Conservation (phyloP, 92 coral and sea anemone genomes). For the Phenganax subtilis region DNA sequence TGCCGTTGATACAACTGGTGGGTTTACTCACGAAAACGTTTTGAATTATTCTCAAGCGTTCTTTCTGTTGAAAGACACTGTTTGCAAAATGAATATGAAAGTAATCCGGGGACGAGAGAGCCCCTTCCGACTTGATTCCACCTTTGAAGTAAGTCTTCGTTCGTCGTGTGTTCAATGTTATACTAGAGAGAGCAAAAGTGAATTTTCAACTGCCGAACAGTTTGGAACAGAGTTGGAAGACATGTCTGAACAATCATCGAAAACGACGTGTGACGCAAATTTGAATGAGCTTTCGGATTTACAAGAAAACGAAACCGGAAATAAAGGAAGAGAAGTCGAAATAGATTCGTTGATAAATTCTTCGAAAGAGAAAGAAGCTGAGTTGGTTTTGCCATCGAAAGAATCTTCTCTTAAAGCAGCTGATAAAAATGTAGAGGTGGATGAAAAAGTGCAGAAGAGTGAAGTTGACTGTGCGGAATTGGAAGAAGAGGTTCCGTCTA, state of each 20-base stretch:
- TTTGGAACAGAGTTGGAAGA: background rate
- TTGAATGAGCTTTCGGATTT: background rate
- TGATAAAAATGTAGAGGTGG: background rate
- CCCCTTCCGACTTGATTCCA: constrained; percentile 5
- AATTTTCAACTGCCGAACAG: background rate
- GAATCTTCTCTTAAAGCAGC: background rate
- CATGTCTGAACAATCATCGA: background rate
- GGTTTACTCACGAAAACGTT: background rate
- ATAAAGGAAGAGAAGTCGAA: background rate
- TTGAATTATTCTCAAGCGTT: background rate
- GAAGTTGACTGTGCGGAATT: background rate
- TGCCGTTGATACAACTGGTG: background rate
- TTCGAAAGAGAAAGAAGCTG: background rate
- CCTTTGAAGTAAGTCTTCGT: background rate
- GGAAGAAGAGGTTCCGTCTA: background rate
- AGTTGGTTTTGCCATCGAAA: background rate
- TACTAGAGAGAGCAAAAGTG: background rate
- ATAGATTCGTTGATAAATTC: background rate
- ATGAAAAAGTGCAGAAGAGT: background rate
- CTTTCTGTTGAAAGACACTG: background rate
- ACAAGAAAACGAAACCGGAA: background rate
- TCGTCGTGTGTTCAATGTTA: background rate
- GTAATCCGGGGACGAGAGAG: constrained; percentile 3
- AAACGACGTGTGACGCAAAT: background rate
- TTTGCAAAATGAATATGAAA: constrained; percentile 15